Evolutionary conservation across 2,888 invertebrate genomes (phyloP).

Genomic region (Polyommatus iphigenia): DNA sequence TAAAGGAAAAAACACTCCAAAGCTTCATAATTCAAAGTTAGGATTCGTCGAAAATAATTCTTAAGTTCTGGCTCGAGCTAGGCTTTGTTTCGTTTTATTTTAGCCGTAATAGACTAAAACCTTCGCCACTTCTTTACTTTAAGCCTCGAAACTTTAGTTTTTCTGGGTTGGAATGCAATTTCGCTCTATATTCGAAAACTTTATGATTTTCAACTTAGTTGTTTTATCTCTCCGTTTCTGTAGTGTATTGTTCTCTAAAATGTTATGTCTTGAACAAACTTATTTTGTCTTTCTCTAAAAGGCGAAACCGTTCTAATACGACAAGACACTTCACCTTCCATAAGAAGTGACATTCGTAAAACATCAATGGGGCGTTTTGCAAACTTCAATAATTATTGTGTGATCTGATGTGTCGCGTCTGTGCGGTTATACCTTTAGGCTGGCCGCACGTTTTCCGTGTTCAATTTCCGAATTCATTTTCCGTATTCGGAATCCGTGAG

Average conservation of each 20-base stretch:
- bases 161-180: conserved; percentile 20
- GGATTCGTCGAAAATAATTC: conserved; percentile 24
- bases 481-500: too few species aligned
- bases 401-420: too few species aligned
- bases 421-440: too few species aligned
- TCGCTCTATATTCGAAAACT: conserved; percentile 18
- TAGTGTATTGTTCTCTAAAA: background rate
- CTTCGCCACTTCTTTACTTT: conserved; percentile 27
- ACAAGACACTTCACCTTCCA: too few species aligned
- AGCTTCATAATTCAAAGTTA: conserved; percentile 22
- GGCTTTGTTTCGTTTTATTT: conserved; percentile 28
- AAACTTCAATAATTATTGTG: too few species aligned
- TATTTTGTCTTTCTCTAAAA: background rate
- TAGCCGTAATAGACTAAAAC: conserved; percentile 29
- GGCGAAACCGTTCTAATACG: too few species aligned
- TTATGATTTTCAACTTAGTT: conserved; percentile 26
- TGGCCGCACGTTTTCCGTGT: too few species aligned
- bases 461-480: too few species aligned
- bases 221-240: conserved; percentile 13
- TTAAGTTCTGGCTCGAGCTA: conserved; percentile 11
- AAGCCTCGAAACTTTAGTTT: conserved; percentile 27
- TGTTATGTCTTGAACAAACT: background rate
- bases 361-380: too few species aligned
- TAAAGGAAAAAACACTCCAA: conserved; percentile 6
- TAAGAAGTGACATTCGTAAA: too few species aligned